These are phyloP conservation scores for Hyposoter dolosus DNA, from an alignment of 2,888 invertebrate genomes.

Conservation along the genomic window DNA sequence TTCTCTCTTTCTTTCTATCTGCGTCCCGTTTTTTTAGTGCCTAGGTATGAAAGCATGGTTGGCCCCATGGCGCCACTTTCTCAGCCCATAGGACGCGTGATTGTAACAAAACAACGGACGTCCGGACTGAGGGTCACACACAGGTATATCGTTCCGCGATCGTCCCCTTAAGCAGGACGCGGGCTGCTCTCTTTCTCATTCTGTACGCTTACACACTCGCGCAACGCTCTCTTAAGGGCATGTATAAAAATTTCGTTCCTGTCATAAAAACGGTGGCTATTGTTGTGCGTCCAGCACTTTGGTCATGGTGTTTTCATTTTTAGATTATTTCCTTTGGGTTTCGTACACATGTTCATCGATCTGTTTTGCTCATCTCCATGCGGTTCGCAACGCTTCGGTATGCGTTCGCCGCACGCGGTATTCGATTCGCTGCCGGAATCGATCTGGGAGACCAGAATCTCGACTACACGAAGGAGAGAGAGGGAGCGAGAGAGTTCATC, in stretches of 20 bases:
- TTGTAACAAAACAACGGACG: conserved; percentile 85
- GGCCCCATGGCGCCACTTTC: conserved; percentile 55
- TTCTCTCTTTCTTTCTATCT: conserved; percentile 8
- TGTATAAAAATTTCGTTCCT: conserved; percentile 33
- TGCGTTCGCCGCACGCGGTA: conserved; percentile 25
- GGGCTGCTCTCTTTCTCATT: conserved; percentile 66
- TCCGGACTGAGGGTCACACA: conserved; percentile 83
- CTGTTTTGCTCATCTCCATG: conserved; percentile 63
- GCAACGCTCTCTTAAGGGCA: not conserved
- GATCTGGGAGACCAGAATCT: conserved; percentile 47
- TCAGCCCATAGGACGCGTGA: conserved; percentile 80
- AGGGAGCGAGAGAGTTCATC: conserved; percentile 31
- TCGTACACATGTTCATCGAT: conserved; percentile 50
- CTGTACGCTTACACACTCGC: conserved; percentile 9
- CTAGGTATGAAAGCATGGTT: conserved; percentile 43
- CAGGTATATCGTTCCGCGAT: conserved; percentile 83
- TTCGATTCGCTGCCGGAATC: conserved; percentile 63
- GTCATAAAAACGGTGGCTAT: conserved; percentile 38
- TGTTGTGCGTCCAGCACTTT: conserved; percentile 37
- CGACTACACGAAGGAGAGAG: not conserved
- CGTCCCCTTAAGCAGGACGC: conserved; percentile 76
- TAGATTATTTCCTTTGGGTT: conserved; percentile 59
- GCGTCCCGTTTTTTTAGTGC: not conserved
- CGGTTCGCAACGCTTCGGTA: conserved; percentile 25
- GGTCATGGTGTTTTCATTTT: conserved; percentile 55